Evolutionary conservation across 2,113 vertebrate genomes (phyloP), one percentile per base, ranked within the genome.

Genomic region (Brachypteracias leptosomus): DNA sequence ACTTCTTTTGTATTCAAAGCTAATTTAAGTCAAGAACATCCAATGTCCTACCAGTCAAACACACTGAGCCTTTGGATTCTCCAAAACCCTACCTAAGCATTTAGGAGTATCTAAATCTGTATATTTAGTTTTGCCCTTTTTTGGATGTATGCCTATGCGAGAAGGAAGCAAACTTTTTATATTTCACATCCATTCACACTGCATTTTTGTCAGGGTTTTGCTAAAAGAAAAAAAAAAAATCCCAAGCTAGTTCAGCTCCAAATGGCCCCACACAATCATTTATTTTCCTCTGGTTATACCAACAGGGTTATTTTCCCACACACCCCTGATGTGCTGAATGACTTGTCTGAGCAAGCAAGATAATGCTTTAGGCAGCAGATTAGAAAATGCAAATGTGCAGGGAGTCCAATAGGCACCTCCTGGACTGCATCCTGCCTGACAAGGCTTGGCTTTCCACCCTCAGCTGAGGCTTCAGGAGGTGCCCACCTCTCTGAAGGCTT

Each of bases 281-380:
- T 73, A 22, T 88, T 95, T 95, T 74, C 83, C 82, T 85, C 42
- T 29, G 40, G 75, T 90, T 79, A 52, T 67, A 81, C 57, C 10
- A 44, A 91, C 95, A 42, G 73, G 40, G 73, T 89, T 95, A 62
- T 95, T 97, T 98, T 98, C 98, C 97, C 97, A 98, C 96, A 96
- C 33, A 18, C 90, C 95, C 95, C 90, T 68, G 85, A 47, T 80
- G 89, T 78, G 94, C 95, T 24, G 76, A 92, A 62, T 17, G 76
- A 93, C 98, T 97, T 98, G 97, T 95, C 97, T 97, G 94, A 97
- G 79, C 98, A 98, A 87, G 98, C 85, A 84, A 90, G 93, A 94
- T 76, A 97, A 94, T 81, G 57, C 96, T 96, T 86, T 79, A 95
- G 89, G 96, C 97, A 96, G 96, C 91, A 97, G 95, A 97, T 96